A percentile compares a stretch with the other conserved stretches of the same genome.
Evolutionary conservation across 2,113 vertebrate genomes (phyloP).

Genomic region (Geococcyx californianus): DNA sequence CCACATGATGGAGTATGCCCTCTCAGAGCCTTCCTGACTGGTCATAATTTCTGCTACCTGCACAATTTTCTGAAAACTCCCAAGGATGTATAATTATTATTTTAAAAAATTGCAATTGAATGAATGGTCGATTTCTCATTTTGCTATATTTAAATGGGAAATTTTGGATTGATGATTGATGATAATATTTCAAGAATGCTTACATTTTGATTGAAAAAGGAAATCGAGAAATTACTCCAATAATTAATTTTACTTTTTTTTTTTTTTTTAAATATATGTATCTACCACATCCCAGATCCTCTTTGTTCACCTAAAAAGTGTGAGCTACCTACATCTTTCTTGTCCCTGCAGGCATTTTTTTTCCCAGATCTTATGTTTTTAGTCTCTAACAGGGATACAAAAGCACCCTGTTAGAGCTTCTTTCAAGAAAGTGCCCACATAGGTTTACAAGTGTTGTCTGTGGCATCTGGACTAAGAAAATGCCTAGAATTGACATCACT

Average conservation of each 20-base stretch:
- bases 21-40: not conserved
- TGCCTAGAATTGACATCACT: not conserved
- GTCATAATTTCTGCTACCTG: not conserved
- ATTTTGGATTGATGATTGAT: not conserved
- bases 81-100: not conserved
- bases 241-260: not conserved
- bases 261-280: not conserved
- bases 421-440: not conserved
- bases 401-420: not conserved
- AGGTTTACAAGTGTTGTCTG: not conserved
- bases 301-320: not conserved
- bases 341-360: not conserved
- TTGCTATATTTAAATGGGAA: not conserved
- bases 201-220: not conserved
- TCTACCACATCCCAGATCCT: not conserved
- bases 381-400: not conserved
- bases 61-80: not conserved
- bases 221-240: not conserved
- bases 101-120: not conserved
- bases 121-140: not conserved
- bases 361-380: not conserved
- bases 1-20: not conserved
- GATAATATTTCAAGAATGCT: not conserved
- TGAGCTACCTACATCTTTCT: not conserved
- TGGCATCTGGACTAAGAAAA: not conserved